phyloP scores from a whole-genome alignment of 2,797 vertebrate genomes.

The Ctenopoma kingsleyae region DNA sequence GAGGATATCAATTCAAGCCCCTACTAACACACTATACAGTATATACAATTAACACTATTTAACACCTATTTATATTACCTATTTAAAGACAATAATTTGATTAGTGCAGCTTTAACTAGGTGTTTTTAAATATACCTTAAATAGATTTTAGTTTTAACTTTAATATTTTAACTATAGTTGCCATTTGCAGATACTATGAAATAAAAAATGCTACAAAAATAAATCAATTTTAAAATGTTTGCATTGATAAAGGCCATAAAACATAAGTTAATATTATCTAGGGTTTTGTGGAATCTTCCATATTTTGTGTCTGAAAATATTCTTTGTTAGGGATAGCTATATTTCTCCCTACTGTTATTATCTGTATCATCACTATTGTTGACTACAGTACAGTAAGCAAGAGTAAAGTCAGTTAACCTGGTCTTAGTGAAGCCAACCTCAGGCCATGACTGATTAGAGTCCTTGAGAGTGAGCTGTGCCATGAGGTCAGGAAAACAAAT shows the following conservation, averaged over 20 bases:
- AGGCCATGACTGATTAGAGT: constrained; percentile 63
- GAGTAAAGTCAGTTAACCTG: constrained; percentile 39
- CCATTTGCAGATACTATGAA: background rate
- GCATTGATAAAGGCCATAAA: background rate
- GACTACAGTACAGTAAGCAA: constrained; percentile 1
- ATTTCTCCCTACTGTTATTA: background rate
- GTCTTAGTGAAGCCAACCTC: constrained; percentile 43
- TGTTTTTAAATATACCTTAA: background rate
- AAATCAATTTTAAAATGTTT: background rate
- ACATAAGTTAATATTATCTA: background rate
- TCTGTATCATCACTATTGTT: constrained; percentile 4
- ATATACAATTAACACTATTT: too few species aligned
- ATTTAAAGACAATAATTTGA: background rate
- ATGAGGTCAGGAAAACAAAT: constrained; percentile 86
- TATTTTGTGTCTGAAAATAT: background rate
- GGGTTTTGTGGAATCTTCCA: background rate
- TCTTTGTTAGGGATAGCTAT: background rate
- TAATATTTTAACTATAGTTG: background rate
- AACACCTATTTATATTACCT: background rate
- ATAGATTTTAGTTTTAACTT: background rate
- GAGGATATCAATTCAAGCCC: background rate
- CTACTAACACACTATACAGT: too few species aligned
- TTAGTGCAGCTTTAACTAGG: background rate
- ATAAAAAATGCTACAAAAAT: too few species aligned
- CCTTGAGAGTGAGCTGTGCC: constrained; percentile 65